phyloP scores from a whole-genome alignment of 2,888 invertebrate species.

The Ochropleura plecta region DNA sequence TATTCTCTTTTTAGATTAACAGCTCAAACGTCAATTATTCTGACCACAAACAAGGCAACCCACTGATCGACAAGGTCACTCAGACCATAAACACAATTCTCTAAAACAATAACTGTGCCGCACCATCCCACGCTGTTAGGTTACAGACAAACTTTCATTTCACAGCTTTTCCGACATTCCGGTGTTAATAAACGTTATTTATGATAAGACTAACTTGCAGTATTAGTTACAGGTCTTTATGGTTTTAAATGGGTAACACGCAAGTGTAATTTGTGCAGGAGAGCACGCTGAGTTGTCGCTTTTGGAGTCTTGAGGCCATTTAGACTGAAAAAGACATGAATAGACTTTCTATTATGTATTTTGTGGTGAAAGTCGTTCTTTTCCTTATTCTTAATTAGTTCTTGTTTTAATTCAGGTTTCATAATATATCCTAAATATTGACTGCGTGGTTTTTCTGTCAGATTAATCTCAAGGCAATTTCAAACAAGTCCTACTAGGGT shows the following conservation, averaged over 20 bases:
- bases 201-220: constrained; percentile 1
- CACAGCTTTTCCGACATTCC: constrained; percentile 22
- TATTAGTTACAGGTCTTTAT: constrained; percentile 35
- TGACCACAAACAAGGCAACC: constrained; percentile 34
- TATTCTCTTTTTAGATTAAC: constrained; percentile 25
- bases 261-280: neutral
- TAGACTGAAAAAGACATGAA: neutral
- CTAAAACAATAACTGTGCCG: constrained; percentile 49
- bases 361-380: neutral
- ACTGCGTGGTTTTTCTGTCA: no score
- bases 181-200: constrained; percentile 26
- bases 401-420: no score
- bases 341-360: neutral
- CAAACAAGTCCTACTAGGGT: no score
- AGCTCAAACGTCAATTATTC: neutral
- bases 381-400: neutral
- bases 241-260: constrained; percentile 2
- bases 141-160: constrained; percentile 25
- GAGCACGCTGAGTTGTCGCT: neutral
- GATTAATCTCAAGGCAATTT: no score
- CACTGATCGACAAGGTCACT: constrained; percentile 18
- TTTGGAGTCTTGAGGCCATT: neutral
- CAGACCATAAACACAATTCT: constrained; percentile 38
- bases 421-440: no score
- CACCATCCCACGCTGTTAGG: constrained; percentile 27